Conservation (phyloP, 2,888 invertebrate species). For the Isoperla grammatica region DNA sequence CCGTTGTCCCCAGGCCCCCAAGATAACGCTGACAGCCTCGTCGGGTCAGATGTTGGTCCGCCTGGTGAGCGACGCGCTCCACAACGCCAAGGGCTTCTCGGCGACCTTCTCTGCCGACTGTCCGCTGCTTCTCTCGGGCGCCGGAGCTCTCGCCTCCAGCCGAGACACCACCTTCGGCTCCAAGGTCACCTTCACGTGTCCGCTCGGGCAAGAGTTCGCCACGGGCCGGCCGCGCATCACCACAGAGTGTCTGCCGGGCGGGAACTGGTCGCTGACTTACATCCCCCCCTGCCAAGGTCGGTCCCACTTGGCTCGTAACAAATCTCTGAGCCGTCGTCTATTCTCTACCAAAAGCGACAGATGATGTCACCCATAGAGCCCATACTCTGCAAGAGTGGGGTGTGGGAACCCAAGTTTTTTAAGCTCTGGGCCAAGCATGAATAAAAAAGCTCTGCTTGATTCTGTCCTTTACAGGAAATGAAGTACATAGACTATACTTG, state of each 20-base stretch:
- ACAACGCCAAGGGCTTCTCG: constrained; percentile 78
- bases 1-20: constrained; percentile 56
- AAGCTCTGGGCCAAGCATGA: neutral
- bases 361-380: too few relatives aligned
- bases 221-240: constrained; percentile 79
- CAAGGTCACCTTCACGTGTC: constrained; percentile 83
- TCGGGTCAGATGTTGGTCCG: constrained; percentile 88
- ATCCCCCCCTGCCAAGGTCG: constrained; percentile 89
- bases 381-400: too few relatives aligned
- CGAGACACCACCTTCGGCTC: constrained; percentile 91
- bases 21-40: constrained; percentile 84
- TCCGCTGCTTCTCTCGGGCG: constrained; percentile 74
- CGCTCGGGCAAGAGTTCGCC: constrained; percentile 88
- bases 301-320: too few relatives aligned
- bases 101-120: constrained; percentile 92
- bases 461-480: too few relatives aligned
- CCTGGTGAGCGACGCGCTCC: constrained; percentile 82
- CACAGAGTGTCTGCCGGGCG: constrained; percentile 82
- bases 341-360: too few relatives aligned
- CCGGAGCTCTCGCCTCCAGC: constrained; percentile 83
- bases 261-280: constrained; percentile 87
- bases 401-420: too few relatives aligned
- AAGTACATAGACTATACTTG: too few relatives aligned
- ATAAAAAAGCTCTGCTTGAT: too few relatives aligned
- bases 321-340: too few relatives aligned